These are phyloP conservation scores for Macrochelys suwanniensis DNA, from an alignment of 2,797 vertebrate species.

Conservation along the genomic window DNA sequence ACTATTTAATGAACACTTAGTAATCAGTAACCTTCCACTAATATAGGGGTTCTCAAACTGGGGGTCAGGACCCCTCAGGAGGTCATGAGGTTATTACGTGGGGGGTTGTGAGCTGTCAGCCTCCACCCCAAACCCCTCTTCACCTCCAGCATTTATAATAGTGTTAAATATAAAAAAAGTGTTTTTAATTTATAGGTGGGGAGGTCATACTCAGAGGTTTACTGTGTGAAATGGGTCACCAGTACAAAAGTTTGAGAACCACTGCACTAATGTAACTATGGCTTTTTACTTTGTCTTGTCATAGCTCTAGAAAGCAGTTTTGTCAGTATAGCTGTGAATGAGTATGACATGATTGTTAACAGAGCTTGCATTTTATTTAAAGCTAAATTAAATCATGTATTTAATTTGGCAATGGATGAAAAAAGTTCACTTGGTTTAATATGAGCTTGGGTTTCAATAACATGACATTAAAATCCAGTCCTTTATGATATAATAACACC, in stretches of 20 bases:
- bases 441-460: neutral
- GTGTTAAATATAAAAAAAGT: no score
- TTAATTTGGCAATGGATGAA: constrained; percentile 37
- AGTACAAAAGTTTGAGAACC: no score
- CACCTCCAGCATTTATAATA: no score
- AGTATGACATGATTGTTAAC: constrained; percentile 55
- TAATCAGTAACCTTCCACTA: constrained; percentile 74
- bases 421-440: constrained; percentile 21
- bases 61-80: no score
- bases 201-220: no score
- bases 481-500: no score
- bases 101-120: no score
- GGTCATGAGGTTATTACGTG: no score
- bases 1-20: constrained; percentile 74
- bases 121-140: no score
- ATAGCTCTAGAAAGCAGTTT: constrained; percentile 60
- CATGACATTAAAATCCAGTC: neutral
- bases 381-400: constrained; percentile 65
- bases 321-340: constrained; percentile 31
- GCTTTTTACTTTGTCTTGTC: constrained; percentile 74
- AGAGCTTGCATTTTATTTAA: constrained; percentile 69
- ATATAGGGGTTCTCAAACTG: neutral
- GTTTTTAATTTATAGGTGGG: no score
- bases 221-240: no score
- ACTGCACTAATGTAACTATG: constrained; percentile 13